Conservation (phyloP, 2,797 vertebrate species). For the Dromococcyx pavoninus region DNA sequence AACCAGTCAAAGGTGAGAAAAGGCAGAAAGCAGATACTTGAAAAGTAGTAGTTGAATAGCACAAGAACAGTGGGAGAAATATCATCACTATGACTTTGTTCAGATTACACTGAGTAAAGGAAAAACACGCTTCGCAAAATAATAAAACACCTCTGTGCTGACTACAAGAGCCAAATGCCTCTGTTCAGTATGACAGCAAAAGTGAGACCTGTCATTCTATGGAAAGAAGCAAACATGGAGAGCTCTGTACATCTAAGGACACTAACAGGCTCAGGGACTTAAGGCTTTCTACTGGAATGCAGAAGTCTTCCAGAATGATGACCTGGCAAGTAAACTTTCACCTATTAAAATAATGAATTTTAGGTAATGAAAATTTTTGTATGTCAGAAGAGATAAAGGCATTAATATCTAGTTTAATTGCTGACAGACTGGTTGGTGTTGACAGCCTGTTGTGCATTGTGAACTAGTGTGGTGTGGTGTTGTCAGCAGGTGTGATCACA, state of each 20-base stretch:
- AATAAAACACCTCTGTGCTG: not conserved
- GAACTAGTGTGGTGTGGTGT: not conserved
- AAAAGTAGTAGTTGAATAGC: not conserved
- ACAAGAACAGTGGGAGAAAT: not conserved
- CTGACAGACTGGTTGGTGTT: not conserved
- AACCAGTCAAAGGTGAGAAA: not conserved
- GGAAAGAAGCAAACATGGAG: not conserved
- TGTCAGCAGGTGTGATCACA: not conserved
- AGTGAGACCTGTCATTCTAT: not conserved
- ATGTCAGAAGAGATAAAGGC: not conserved
- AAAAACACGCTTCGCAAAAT: not conserved
- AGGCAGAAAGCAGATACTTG: not conserved
- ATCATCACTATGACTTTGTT: not conserved
- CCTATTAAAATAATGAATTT: not conserved
- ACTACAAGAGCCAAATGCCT: not conserved
- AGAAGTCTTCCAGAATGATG: not conserved
- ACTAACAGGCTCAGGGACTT: not conserved
- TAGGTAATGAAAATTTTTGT: not conserved
- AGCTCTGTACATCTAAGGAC: not conserved
- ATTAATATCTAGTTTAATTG: not conserved
- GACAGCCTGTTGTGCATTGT: not conserved
- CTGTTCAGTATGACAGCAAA: not conserved
- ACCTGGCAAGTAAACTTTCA: not conserved
- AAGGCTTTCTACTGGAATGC: not conserved
- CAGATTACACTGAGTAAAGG: not conserved